Base-by-base conservation (phyloP, 2,113 vertebrate species). In the Athene noctua region DNA sequence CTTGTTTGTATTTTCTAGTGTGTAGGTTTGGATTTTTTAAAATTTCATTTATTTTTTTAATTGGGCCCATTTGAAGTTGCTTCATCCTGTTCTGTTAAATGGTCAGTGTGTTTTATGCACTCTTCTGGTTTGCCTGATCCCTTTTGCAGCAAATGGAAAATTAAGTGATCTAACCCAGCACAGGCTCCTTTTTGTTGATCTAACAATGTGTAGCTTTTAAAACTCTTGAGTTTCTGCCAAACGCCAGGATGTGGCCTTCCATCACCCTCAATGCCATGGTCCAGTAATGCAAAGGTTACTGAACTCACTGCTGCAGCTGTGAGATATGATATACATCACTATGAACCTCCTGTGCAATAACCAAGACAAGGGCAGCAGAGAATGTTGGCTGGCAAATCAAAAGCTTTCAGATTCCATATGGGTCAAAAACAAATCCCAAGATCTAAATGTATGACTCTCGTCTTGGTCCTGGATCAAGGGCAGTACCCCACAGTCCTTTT, bases 131-230 rank as follows among this genome's bases (percentile, higher is more conserved):
- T 87, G 61, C 70, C 61, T 85, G 73, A 92, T 92, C 32, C 16
- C 32, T 96, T 94, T 95, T 95, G 74, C 55, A 88, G 79, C 71
- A 94, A 91, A 72, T 63, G 67, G 79, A 72, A 96, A 96, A 92
- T 93, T 86, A 94, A 96, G 90, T 83, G 16, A 94, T 87, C 70
- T 92, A 95, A 91, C 51, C 62, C 67, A 83, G 30, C 62, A n/a
- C 20, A 61, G 65, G 52, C 38, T 83, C 38, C 32, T 82, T 89
- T 93, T 83, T 93, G 90, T 94, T 96, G 49, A 57, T 92, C 52
- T 77, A 75, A 86, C 91, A 95, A 91, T 88, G 18, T 82, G 78
- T 72, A 92, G 72, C 81, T 96, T 94, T 95, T 92, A 95, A 96
- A 94, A 63, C 85, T 94, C 75, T 90, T 88, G 93, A 92, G 68